A percentile compares a stretch with the other conserved stretches of the same genome.
Conservation (phyloP, 2,888 invertebrate species). For the Tridacna crocea region DNA sequence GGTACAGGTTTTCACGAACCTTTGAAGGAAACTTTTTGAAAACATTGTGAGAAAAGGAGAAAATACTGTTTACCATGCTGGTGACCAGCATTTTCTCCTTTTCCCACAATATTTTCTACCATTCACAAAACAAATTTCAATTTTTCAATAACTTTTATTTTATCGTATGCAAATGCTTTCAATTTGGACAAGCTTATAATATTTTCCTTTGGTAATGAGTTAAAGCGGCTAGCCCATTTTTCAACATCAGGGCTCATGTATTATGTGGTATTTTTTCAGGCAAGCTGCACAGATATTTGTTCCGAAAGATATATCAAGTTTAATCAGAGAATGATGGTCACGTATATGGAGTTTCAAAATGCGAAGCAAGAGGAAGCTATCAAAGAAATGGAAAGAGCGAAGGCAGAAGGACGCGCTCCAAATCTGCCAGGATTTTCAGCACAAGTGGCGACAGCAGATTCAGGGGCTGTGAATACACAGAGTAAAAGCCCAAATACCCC, state of each 20-base stretch:
- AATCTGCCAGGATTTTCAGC: slow-evolving; percentile 47
- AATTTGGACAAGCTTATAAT: too few species aligned
- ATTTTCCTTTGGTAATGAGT: too few species aligned
- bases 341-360: slow-evolving; percentile 87
- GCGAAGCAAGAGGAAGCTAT: slow-evolving; percentile 76
- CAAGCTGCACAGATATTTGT: slow-evolving; percentile 86
- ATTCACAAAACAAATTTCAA: not conserved
- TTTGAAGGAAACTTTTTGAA: not conserved
- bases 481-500: too few species aligned
- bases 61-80: not conserved
- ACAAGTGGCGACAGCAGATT: not conserved
- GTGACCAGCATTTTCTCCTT: not conserved
- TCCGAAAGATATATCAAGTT: slow-evolving; percentile 87
- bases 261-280: slow-evolving; percentile 82
- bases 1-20: too few species aligned
- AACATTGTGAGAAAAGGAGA: not conserved
- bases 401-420: slow-evolving; percentile 47
- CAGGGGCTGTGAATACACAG: not conserved
- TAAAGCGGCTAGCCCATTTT: too few species aligned
- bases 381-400: slow-evolving; percentile 57
- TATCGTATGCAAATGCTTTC: too few species aligned
- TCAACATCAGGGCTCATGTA: too few species aligned
- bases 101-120: not conserved
- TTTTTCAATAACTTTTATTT: too few species aligned
- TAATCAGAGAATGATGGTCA: slow-evolving; percentile 87